Conservation (phyloP, 2,113 vertebrate species). For the Oxyruncus cristatus region DNA sequence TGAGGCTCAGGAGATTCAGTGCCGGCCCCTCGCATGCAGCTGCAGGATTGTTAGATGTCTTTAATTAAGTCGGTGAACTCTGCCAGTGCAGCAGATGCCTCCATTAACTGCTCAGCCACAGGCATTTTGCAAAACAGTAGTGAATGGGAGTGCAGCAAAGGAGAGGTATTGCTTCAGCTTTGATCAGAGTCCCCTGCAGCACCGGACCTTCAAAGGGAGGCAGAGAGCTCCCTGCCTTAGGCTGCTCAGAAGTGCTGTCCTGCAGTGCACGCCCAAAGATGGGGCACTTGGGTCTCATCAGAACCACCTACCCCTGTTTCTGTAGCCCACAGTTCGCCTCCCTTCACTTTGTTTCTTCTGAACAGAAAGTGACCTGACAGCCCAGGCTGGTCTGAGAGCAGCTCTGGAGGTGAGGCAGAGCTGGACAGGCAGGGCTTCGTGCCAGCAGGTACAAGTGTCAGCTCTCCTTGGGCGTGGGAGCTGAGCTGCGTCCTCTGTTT, state of each 20-base stretch:
- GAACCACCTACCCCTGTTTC: background rate
- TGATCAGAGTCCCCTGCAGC: background rate
- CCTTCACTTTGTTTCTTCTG: background rate
- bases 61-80: slow-evolving; percentile 7
- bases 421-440: background rate
- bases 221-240: background rate
- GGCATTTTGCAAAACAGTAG: slow-evolving; percentile 23
- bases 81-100: slow-evolving; percentile 32
- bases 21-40: background rate
- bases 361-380: background rate
- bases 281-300: background rate
- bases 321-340: background rate
- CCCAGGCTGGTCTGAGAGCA: background rate
- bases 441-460: background rate
- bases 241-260: background rate
- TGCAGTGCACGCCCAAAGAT: accelerated
- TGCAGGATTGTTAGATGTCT: slow-evolving; percentile 44
- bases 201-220: slow-evolving; percentile 34
- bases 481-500: background rate
- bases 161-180: background rate
- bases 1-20: background rate
- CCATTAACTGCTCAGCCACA: slow-evolving; percentile 45
- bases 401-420: background rate
- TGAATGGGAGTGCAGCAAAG: background rate
- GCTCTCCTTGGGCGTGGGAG: background rate